Base-by-base conservation (phyloP, 2,797 vertebrate species). In the Enteromius afrohamiltoni region DNA sequence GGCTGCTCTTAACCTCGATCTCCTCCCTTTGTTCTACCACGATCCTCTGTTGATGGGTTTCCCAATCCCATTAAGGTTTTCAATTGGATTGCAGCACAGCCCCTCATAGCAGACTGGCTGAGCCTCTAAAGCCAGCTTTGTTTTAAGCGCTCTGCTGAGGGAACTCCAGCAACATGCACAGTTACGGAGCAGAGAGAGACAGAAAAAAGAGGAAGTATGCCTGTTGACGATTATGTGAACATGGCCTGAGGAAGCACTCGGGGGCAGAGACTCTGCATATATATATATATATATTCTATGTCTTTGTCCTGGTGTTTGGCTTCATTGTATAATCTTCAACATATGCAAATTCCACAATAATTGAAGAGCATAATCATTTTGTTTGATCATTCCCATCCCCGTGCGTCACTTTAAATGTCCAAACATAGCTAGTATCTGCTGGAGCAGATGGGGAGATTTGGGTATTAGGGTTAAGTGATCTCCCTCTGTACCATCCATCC, bases 51-150 rank as follows among this genome's bases (percentile, higher is more conserved):
- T 51, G 64, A 89, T 92, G 90, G 90, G 85, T 87, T 92, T 92
- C 75, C 83, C 90, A 93, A 94, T 94, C 94, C 91, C 89, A 92
- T 95, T 95, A 95, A 89, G 51, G 90, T 88, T 89, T 88, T 82
- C 93, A 93, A 94, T 93, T 92, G 94, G 94, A 94, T 95, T 94
- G 93, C 89, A 86, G 89, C 40, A 87, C 89, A 95, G 91, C 88
- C 84, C 90, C 91, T 95, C 89, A 94, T 92, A 94, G 92, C 91
- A 90, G 89, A 90, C 92, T 92, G 92, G 92, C 92, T 94, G 91
- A 94, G 93, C 93, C 90, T 85, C 92, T 93, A 93, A 95, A 88
- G 93, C 93, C 91, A 92, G 93, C 91, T 94, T 94, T 94, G 91
- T 92, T 92, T 89, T 93, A 94, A 94, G 89, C 90, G 91, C 93